Base-by-base conservation (phyloP, 2,888 invertebrate species). In the Sinhomidia bicolor region DNA sequence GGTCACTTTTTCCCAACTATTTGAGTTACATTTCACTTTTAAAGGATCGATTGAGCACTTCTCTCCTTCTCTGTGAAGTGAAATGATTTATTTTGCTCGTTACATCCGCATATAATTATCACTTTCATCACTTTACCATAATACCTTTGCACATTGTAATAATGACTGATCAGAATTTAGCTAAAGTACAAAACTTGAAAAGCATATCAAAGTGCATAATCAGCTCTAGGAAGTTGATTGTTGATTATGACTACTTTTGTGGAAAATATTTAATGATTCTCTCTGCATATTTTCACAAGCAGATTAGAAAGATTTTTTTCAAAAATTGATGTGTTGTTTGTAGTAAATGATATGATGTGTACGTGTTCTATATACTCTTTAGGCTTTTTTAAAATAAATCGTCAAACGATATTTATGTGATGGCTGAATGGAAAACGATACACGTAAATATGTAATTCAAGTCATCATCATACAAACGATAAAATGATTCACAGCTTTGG, bases 81-180 rank as follows among this genome's bases (percentile, higher is more conserved):
- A 68, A 79, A 71, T 80, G 68, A 85, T 85, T 85, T 85, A 85
- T 85, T 44, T 79, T 65, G 62, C 80, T 80, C 68, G 85, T 71
- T 85, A 85, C 80, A 85, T 85, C 85, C 80, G 65, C 54, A 65
- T 65, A 47, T n/a, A n/a, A 54, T 71, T 78, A 79, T 80, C 68
- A 85, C 78, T 57, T 54, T 85, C 85, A 85, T 74, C 65, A 85
- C 36, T 17, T 41, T 12, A 32, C 44, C 60, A 81, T 68, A 10
- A 14, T 10, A 14, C 47, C 14, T 47, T 47, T 47, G 47, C 10
- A 10, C 41, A 41, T 10, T 47, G 1, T 47, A 14, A 9, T 47
- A 47, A 9, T 47, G 36, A 36, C 54, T 54, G 17, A 54, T 54
- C 54, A 54, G 17, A n/a, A 6, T 54, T 54, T 17, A 1, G 17